phyloP scores from a whole-genome alignment of 2,113 vertebrate genomes.

The Prionailurus viverrinus region DNA sequence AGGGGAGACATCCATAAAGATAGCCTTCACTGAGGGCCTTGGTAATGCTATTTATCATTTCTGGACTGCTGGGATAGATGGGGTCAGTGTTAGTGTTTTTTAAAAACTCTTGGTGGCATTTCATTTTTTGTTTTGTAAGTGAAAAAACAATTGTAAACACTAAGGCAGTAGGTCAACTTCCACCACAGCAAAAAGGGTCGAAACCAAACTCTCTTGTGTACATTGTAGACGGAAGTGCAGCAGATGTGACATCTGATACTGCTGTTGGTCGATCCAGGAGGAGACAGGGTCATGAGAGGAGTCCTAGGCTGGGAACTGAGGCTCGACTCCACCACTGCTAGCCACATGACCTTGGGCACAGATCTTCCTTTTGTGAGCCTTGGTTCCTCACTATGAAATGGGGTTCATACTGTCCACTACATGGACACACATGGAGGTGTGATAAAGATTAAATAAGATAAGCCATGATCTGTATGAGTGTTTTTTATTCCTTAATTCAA shows the following conservation, averaged over 20 bases:
- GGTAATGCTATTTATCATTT: slow-evolving; percentile 84
- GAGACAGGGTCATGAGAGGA: not conserved
- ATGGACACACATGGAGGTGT: not conserved
- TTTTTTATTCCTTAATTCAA: slow-evolving; percentile 7
- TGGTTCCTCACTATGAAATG: not conserved
- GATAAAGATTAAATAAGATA: not conserved
- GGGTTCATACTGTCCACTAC: not conserved
- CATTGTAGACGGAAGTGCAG: slow-evolving; percentile 2
- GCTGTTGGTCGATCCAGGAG: not conserved
- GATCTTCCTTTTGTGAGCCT: not conserved
- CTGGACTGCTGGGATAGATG: slow-evolving; percentile 76
- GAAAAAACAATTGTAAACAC: slow-evolving; percentile 69
- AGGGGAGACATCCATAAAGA: slow-evolving; percentile 92
- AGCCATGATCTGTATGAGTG: not conserved
- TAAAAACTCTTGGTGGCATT: slow-evolving; percentile 7
- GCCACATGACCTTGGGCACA: not conserved
- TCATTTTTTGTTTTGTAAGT: slow-evolving; percentile 29
- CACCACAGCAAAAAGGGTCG: not conserved
- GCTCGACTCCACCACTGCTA: not conserved
- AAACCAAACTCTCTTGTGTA: slow-evolving; percentile 26
- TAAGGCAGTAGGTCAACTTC: slow-evolving; percentile 28
- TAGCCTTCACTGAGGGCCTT: slow-evolving; percentile 87
- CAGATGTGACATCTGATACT: not conserved
- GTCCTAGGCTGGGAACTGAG: not conserved
- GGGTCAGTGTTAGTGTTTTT: slow-evolving; percentile 56